phyloP scores from a whole-genome alignment of 2,888 invertebrate genomes.

The Herminia tarsipennalis region DNA sequence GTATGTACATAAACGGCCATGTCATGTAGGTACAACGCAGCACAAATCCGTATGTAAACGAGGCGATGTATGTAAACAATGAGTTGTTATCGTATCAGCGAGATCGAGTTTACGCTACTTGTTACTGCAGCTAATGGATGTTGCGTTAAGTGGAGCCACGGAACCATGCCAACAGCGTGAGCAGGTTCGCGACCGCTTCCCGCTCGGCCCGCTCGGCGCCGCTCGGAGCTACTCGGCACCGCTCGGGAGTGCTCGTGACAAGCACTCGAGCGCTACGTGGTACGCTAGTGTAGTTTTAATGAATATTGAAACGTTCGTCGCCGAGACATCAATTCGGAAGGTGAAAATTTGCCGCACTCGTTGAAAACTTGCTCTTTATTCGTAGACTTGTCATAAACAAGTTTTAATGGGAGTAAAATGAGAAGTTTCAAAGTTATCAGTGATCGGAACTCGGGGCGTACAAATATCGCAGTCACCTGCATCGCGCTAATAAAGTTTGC shows the following conservation, averaged over 20 bases:
- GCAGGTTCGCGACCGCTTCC: constrained; percentile 17
- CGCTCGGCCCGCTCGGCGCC: constrained; percentile 11
- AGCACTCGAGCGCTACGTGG: constrained; percentile 27
- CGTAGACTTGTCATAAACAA: constrained; percentile 46
- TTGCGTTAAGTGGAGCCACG: constrained; percentile 36
- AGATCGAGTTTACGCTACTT: constrained; percentile 34
- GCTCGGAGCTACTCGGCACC: constrained; percentile 7
- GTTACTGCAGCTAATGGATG: constrained; percentile 42
- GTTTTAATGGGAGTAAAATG: constrained; percentile 47
- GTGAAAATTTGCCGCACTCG: constrained; percentile 26
- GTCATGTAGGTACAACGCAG: constrained; percentile 15
- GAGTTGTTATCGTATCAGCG: constrained; percentile 28
- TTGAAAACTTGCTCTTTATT: constrained; percentile 44
- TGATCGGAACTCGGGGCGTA: neutral
- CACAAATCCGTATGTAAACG: constrained; percentile 31
- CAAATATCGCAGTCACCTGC: constrained; percentile 1
- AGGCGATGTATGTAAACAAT: constrained; percentile 32
- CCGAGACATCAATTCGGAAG: constrained; percentile 38
- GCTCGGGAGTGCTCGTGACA: constrained; percentile 6
- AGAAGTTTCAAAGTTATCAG: constrained; percentile 32
- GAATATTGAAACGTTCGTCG: constrained; percentile 46
- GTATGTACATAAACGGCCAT: constrained; percentile 38
- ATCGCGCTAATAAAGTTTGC: constrained; percentile 11
- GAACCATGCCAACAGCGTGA: constrained; percentile 32
- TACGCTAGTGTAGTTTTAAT: constrained; percentile 44